A percentile compares a stretch with the other conserved stretches of the same genome.
Evolutionary conservation across 1,140 invertebrate genomes (phyloP).

Genomic region (Drosophila fuyamai): DNA sequence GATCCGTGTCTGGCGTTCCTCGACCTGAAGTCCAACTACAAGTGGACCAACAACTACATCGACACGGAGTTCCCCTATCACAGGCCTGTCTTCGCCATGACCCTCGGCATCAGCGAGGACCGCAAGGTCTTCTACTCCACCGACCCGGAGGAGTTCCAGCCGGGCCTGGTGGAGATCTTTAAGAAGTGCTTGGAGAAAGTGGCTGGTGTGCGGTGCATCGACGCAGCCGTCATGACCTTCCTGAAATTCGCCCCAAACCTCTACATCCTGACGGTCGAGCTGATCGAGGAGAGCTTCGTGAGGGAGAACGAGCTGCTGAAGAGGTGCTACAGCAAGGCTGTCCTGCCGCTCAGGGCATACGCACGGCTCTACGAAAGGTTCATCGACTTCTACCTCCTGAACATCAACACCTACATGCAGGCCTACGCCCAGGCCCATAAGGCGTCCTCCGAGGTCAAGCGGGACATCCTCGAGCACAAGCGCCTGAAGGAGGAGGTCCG

Average conservation of each 20-base stretch:
- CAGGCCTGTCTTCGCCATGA: conserved; percentile 70
- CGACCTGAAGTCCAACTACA: conserved; percentile 37
- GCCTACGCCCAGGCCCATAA: conserved; percentile 47
- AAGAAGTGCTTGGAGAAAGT: conserved; percentile 67
- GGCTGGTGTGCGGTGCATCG: conserved; percentile 61
- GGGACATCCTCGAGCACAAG: conserved; percentile 73
- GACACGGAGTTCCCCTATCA: conserved; percentile 64
- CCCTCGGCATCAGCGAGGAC: conserved; percentile 61
- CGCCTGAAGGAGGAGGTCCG: conserved; percentile 71
- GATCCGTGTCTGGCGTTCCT: conserved; percentile 75
- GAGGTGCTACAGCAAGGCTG: conserved; percentile 58
- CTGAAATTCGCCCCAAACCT: conserved; percentile 72
- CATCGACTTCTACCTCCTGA: conserved; percentile 68
- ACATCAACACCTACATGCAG: conserved; percentile 52
- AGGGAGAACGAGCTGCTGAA: conserved; percentile 46
- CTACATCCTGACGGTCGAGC: conserved; percentile 73
- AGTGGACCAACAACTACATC: conserved; percentile 72
- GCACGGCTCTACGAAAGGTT: conserved; percentile 63
- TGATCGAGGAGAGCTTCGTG: conserved; percentile 72
- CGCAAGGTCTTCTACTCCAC: conserved; percentile 71
- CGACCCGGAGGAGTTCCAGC: conserved; percentile 73
- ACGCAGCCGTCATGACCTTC: conserved; percentile 57
- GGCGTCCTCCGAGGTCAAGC: conserved; percentile 67
- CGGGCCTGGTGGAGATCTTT: conserved; percentile 63
- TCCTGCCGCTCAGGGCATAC: conserved; percentile 64